These are phyloP conservation scores for Pseudochirops corinnae DNA, from an alignment of 2,797 vertebrate species.

Conservation along the genomic window DNA sequence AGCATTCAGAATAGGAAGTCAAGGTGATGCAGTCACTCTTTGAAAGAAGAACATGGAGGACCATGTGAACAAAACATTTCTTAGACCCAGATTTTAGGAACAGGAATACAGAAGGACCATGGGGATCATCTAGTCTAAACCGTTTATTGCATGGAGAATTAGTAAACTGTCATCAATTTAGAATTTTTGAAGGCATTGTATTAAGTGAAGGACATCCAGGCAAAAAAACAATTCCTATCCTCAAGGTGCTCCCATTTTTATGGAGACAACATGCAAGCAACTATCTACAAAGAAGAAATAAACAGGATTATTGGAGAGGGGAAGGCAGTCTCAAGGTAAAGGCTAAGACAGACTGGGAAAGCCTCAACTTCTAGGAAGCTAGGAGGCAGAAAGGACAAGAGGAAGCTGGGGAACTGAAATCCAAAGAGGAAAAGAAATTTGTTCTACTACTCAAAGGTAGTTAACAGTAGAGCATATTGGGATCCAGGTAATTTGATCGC, in stretches of 20 bases:
- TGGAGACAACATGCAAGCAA: neutral
- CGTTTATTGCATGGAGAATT: neutral
- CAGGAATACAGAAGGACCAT: neutral
- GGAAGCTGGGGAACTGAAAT: neutral
- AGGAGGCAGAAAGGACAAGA: neutral
- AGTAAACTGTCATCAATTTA: neutral
- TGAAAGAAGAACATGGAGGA: neutral
- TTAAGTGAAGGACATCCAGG: neutral
- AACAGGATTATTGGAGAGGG: neutral
- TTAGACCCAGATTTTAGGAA: neutral
- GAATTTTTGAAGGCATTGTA: neutral
- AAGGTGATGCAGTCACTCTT: neutral
- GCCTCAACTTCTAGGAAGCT: neutral
- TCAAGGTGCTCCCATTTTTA: neutral
- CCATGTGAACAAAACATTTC: neutral
- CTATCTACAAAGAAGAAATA: neutral
- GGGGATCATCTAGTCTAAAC: neutral
- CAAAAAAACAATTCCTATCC: neutral
- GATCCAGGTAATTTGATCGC: neutral
- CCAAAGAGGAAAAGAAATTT: neutral
- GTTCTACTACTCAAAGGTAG: neutral
- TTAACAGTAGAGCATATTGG: neutral
- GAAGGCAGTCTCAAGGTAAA: neutral
- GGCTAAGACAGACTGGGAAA: neutral
- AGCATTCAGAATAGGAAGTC: neutral